Conservation (phyloP, 1,140 invertebrate species). For the Drosophila nannoptera region DNA sequence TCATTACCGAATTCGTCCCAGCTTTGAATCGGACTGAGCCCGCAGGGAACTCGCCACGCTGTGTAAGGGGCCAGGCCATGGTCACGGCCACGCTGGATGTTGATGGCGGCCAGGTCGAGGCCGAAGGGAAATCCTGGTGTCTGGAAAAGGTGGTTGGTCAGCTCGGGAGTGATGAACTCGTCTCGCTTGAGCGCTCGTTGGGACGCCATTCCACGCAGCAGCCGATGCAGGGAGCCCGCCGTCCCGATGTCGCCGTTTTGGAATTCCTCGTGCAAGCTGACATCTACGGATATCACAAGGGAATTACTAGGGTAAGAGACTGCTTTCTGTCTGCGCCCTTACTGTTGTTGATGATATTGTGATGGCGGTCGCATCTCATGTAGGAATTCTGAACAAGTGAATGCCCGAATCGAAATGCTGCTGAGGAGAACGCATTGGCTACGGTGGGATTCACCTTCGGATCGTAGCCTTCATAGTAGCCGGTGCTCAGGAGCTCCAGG, state of each 20-base stretch:
- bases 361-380: constrained; percentile 83
- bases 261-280: constrained; percentile 87
- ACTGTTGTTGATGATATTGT: constrained; percentile 85
- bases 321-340: constrained; percentile 57
- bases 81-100: constrained; percentile 93
- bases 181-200: constrained; percentile 89
- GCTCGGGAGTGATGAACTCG: constrained; percentile 89
- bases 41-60: constrained; percentile 89
- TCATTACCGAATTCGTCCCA: constrained; percentile 86
- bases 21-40: constrained; percentile 84
- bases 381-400: constrained; percentile 91
- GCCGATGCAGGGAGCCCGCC: constrained; percentile 87
- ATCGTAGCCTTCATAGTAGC: constrained; percentile 88
- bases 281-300: constrained; percentile 81
- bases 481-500: constrained; percentile 82
- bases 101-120: constrained; percentile 93
- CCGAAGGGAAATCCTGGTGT: constrained; percentile 85
- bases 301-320: background rate
- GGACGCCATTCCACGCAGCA: constrained; percentile 87
- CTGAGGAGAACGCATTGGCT: constrained; percentile 94
- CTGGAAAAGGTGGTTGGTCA: constrained; percentile 94
- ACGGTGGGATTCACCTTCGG: constrained; percentile 90
- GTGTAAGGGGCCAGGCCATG: constrained; percentile 93
- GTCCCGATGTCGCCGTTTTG: constrained; percentile 83
- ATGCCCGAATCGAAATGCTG: constrained; percentile 97